Percentiles rank a stretch among this genome's conserved stretches.
These are phyloP conservation scores for Mythimna pallens DNA, from an alignment of 2,888 invertebrate genomes.

Conservation along the genomic window DNA sequence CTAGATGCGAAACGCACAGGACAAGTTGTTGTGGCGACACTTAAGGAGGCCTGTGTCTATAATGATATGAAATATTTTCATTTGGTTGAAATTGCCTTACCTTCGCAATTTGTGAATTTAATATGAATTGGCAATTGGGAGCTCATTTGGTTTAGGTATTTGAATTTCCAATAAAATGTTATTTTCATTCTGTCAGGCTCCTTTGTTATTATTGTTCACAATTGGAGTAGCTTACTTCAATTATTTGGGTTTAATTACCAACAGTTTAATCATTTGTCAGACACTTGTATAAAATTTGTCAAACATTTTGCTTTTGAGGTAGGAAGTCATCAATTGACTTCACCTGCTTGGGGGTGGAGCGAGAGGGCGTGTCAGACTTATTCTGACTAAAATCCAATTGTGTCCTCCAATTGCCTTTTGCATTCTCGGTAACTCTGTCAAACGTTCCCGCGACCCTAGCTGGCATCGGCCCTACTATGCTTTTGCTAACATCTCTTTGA, in stretches of 20 bases:
- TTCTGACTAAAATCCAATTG: no score
- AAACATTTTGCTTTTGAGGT: not conserved
- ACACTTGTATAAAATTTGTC: not conserved
- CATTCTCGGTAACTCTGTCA: no score
- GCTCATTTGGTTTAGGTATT: slow-evolving; percentile 27
- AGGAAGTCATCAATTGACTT: no score
- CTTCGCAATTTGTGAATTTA: not conserved
- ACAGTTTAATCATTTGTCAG: not conserved
- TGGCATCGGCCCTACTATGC: no score
- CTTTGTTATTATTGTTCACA: slow-evolving; percentile 19
- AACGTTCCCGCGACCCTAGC: no score
- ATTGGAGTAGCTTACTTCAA: not conserved
- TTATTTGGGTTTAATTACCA: not conserved
- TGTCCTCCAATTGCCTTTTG: no score
- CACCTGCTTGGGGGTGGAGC: no score
- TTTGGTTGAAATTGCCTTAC: slow-evolving; percentile 18
- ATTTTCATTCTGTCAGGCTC: slow-evolving; percentile 19
- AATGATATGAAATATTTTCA: not conserved
- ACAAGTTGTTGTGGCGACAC: no score
- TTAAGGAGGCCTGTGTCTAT: no score
- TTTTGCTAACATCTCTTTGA: no score
- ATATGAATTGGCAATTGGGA: slow-evolving; percentile 27
- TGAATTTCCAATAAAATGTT: slow-evolving; percentile 22
- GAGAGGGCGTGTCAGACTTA: no score
- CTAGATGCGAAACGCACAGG: not conserved